phyloP scores from a whole-genome alignment of 1,140 invertebrate genomes.

The Hyphantria cunea region DNA sequence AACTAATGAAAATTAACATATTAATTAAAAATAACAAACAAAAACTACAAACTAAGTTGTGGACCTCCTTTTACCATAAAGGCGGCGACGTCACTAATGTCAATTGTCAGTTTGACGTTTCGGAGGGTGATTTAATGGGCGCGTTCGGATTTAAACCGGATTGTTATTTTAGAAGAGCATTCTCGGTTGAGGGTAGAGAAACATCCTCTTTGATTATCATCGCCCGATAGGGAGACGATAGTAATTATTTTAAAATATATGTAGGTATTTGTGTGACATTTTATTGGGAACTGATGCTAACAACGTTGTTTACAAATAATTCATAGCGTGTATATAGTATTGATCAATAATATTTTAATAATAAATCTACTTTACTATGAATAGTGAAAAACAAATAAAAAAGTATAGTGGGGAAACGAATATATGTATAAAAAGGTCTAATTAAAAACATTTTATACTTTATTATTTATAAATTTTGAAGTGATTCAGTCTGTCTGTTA shows the following conservation, averaged over 20 bases:
- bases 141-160: conserved; percentile 56
- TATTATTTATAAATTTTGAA: too few species aligned
- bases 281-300: too few species aligned
- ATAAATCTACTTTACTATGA: too few species aligned
- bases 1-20: conserved; percentile 1
- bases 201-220: conserved; percentile 21
- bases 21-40: conserved; percentile 24
- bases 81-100: conserved; percentile 41
- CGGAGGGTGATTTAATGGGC: conserved; percentile 53
- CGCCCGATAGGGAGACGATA: not conserved
- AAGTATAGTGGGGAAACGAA: too few species aligned
- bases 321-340: too few species aligned
- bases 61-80: conserved; percentile 32
- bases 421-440: too few species aligned
- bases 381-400: too few species aligned
- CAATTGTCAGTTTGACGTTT: conserved; percentile 71
- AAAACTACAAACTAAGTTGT: conserved; percentile 18
- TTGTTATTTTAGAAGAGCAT: conserved; percentile 55
- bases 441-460: too few species aligned
- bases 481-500: too few species aligned
- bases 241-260: not conserved
- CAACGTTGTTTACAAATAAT: too few species aligned
- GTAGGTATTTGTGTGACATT: not conserved
- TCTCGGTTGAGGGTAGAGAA: conserved; percentile 14
- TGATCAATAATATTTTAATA: too few species aligned